A percentile compares a stretch with the other conserved stretches of the same genome.
Evolutionary conservation across 64 coral and sea anemone genomes (phyloP).

Genomic region (Anthopleura sola): DNA sequence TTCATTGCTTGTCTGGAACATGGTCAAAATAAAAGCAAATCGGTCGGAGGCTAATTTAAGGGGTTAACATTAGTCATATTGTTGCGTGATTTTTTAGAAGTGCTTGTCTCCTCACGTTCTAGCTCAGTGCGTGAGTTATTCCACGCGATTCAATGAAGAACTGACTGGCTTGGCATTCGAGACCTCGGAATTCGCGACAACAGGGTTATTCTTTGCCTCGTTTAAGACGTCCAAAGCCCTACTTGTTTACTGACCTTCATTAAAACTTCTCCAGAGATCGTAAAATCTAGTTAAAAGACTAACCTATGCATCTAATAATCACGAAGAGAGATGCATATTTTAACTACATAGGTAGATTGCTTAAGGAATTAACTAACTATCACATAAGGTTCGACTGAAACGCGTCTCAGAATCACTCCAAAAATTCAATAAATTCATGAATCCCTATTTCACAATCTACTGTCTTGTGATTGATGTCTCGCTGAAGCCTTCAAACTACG

Average conservation of each 20-base stretch:
- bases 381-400: neutral
- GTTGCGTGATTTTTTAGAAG: neutral
- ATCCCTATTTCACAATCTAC: neutral
- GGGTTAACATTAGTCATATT: neutral
- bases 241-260: neutral
- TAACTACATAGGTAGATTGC: neutral
- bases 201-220: neutral
- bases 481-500: neutral
- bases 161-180: neutral
- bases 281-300: neutral
- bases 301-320: neutral
- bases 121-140: neutral
- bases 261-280: neutral
- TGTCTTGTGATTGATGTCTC: neutral
- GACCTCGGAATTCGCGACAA: neutral
- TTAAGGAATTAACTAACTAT: neutral
- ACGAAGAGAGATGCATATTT: constrained; percentile 1
- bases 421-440: neutral
- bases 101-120: neutral
- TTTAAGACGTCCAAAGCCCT: neutral
- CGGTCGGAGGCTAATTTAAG: neutral
- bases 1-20: neutral
- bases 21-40: constrained; percentile 6
- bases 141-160: neutral
- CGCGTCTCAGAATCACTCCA: neutral